Evolutionary conservation across 2,888 invertebrate species (phyloP).

Genomic region (Amblyjoppa fuscipennis): DNA sequence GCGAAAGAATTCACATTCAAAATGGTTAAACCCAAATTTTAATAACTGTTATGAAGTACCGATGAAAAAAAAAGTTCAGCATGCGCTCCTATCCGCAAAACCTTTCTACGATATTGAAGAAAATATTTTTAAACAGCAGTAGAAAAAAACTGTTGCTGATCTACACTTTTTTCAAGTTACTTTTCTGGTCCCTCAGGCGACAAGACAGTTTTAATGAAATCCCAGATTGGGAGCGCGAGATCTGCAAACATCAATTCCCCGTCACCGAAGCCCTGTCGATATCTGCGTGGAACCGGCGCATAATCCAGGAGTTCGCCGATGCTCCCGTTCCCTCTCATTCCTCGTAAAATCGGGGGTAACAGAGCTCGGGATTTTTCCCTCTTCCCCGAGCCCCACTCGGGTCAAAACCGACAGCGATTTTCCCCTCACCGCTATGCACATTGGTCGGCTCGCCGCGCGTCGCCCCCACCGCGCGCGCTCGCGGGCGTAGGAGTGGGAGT

Average conservation of each 20-base stretch:
- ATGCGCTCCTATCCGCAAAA: no score
- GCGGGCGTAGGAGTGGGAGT: constrained; percentile 67
- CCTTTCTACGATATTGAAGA: no score
- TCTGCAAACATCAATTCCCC: constrained; percentile 5
- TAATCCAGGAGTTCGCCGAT: constrained; percentile 34
- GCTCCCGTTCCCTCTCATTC: constrained; percentile 44
- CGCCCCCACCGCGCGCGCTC: not conserved
- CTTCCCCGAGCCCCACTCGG: constrained; percentile 5
- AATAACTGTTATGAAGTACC: no score
- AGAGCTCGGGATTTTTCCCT: constrained; percentile 1
- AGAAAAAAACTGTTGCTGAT: no score
- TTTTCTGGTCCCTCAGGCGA: not conserved
- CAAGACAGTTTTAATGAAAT: not conserved
- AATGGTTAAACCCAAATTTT: no score
- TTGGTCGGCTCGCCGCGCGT: constrained; percentile 11
- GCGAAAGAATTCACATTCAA: no score
- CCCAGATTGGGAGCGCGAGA: not conserved
- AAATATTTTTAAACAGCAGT: no score
- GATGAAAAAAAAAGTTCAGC: no score
- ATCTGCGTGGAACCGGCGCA: not conserved
- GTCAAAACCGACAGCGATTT: not conserved
- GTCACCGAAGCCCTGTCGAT: not conserved
- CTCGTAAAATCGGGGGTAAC: constrained; percentile 26
- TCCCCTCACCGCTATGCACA: constrained; percentile 1
- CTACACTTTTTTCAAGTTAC: not conserved